Conservation (phyloP, 2,888 invertebrate genomes). For the Gastracanthus pulcherrimus region DNA sequence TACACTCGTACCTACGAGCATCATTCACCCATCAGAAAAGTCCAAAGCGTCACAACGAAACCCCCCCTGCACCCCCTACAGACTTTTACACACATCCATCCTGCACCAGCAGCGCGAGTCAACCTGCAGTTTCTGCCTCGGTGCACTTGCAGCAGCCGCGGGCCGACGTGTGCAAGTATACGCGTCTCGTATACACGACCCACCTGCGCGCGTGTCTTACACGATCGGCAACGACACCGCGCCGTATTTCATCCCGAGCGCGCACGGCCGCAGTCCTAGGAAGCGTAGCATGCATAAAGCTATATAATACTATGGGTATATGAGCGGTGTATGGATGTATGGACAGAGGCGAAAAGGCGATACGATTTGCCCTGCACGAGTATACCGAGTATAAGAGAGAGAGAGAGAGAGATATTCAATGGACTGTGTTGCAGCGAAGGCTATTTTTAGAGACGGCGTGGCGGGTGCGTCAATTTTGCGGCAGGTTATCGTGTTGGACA, state of each 20-base stretch:
- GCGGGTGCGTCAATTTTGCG: background rate
- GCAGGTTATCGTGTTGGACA: background rate
- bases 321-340: background rate
- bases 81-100: too few species aligned
- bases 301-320: background rate
- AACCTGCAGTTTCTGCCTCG: too few species aligned
- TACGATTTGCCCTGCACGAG: background rate
- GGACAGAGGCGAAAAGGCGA: background rate
- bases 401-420: slow-evolving; percentile 1
- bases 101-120: too few species aligned
- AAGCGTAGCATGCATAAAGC: slow-evolving; percentile 3
- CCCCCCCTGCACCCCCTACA: too few species aligned
- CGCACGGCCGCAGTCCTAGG: background rate
- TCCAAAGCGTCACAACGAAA: too few species aligned
- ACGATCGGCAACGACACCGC: slow-evolving; percentile 13
- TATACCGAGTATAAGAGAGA: background rate
- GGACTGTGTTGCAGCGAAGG: background rate
- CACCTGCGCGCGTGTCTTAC: slow-evolving; percentile 13
- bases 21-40: too few species aligned
- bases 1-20: too few species aligned
- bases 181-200: slow-evolving; percentile 6
- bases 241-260: slow-evolving; percentile 3
- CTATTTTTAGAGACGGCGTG: background rate
- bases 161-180: slow-evolving; percentile 6
- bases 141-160: too few species aligned